Evolutionary conservation across 2,888 invertebrate species (phyloP).

Genomic region (Drosophila phalerata): DNA sequence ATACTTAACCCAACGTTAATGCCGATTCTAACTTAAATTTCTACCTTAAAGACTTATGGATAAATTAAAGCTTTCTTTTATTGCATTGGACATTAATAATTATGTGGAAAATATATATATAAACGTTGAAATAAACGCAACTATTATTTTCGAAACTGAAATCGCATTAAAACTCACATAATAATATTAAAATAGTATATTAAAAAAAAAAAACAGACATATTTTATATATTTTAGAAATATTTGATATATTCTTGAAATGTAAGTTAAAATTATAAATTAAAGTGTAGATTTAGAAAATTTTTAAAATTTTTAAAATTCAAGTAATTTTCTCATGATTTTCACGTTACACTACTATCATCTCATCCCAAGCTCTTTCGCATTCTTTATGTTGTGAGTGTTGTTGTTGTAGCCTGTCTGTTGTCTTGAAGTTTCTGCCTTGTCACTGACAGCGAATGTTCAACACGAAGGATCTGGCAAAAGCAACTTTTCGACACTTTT

Average conservation of each 20-base stretch:
- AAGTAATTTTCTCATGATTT: slow-evolving; percentile 1
- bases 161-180: too few relatives aligned
- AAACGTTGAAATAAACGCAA: neutral
- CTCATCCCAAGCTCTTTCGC: slow-evolving; percentile 14
- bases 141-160: too few relatives aligned
- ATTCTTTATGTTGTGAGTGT: slow-evolving; percentile 9
- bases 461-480: slow-evolving; percentile 33
- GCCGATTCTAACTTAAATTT: too few relatives aligned
- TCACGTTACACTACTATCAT: slow-evolving; percentile 1
- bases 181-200: too few relatives aligned
- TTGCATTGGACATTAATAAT: neutral
- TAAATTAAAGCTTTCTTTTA: too few relatives aligned
- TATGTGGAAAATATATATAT: neutral
- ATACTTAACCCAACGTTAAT: too few relatives aligned
- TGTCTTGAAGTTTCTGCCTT: slow-evolving; percentile 45
- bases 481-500: slow-evolving; percentile 48
- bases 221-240: too few relatives aligned
- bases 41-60: too few relatives aligned
- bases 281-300: too few relatives aligned
- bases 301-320: neutral
- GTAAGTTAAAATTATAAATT: too few relatives aligned
- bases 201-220: too few relatives aligned
- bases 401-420: slow-evolving; percentile 20
- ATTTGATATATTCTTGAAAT: too few relatives aligned
- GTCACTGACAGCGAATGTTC: slow-evolving; percentile 51